A percentile compares a stretch with the other conserved stretches of the same genome.
These are phyloP conservation scores for Megalonaias nervosa DNA, from an alignment of 1,140 invertebrate species.

Conservation along the genomic window DNA sequence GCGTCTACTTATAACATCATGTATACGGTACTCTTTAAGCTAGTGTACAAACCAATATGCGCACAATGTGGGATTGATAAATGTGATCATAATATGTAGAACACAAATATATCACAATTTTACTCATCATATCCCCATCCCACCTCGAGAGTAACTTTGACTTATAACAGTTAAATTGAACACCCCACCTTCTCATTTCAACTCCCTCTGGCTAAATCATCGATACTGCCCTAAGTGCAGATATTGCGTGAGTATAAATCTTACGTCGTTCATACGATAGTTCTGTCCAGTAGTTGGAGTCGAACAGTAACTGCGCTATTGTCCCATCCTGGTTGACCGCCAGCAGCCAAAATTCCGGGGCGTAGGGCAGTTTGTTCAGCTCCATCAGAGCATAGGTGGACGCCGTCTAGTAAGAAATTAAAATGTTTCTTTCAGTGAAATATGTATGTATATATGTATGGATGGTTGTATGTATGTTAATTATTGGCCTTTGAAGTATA, in stretches of 20 bases:
- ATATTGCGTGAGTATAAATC: conserved; percentile 7
- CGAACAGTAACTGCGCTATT: conserved; percentile 34
- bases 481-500: too few species aligned
- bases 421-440: too few species aligned
- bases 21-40: too few species aligned
- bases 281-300: conserved; percentile 9
- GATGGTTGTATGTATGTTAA: too few species aligned
- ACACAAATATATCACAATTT: too few species aligned
- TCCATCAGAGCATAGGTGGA: conserved; percentile 27
- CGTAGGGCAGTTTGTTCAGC: conserved; percentile 22
- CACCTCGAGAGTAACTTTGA: not conserved
- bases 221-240: not conserved
- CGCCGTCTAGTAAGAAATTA: conserved; percentile 41
- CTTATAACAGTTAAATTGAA: not conserved
- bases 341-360: conserved; percentile 48
- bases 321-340: conserved; percentile 47
- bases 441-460: too few species aligned
- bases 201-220: not conserved
- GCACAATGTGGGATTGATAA: too few species aligned
- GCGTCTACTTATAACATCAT: too few species aligned
- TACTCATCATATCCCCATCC: not conserved
- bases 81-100: too few species aligned
- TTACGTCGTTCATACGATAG: too few species aligned
- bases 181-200: not conserved
- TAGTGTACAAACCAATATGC: too few species aligned